Evolutionary conservation across 1,140 invertebrate species (phyloP).

Genomic region (Venustaconcha ellipsiformis): DNA sequence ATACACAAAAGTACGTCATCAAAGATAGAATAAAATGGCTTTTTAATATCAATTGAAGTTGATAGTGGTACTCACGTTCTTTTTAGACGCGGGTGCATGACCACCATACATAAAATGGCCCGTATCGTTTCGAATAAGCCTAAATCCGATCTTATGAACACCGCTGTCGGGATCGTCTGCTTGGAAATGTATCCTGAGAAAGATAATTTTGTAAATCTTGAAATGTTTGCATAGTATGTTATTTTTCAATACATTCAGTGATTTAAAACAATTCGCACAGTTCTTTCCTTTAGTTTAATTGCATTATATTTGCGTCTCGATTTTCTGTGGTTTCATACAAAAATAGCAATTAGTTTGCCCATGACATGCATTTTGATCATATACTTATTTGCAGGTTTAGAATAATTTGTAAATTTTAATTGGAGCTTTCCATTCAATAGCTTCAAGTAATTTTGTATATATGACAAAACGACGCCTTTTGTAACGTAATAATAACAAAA

Average conservation of each 20-base stretch:
- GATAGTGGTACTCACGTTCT: too few species aligned
- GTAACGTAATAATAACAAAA: too few species aligned
- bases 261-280: background rate
- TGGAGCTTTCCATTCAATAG: too few species aligned
- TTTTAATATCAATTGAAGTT: too few species aligned
- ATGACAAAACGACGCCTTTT: too few species aligned
- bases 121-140: too few species aligned
- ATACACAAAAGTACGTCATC: too few species aligned
- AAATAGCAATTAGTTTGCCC: background rate
- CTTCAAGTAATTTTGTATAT: too few species aligned
- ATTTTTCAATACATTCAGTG: background rate
- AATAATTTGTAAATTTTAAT: too few species aligned
- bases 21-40: too few species aligned
- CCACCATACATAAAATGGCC: too few species aligned
- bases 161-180: slow-evolving; percentile 14
- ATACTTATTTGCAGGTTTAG: background rate
- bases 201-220: background rate
- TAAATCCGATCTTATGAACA: slow-evolving; percentile 11
- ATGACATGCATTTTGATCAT: background rate
- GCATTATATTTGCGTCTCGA: background rate
- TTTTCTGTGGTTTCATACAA: background rate
- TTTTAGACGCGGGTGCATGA: too few species aligned
- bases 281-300: background rate
- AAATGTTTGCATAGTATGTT: background rate
- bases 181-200: background rate